phyloP scores from a whole-genome alignment of 2,113 vertebrate genomes.

The Pseudopodoces humilis region DNA sequence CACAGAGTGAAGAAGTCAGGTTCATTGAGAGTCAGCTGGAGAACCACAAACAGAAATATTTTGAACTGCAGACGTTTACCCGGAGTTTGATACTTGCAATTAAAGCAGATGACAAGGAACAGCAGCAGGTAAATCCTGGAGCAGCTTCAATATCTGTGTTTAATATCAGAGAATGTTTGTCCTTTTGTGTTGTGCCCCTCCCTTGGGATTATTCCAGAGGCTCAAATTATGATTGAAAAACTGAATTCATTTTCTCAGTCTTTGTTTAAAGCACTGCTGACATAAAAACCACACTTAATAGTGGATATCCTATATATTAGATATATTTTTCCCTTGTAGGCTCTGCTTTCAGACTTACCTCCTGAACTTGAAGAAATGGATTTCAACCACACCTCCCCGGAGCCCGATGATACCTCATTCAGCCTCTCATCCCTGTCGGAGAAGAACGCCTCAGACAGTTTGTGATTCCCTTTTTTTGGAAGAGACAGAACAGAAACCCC shows the following conservation, averaged over 20 bases:
- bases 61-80: conserved; percentile 89
- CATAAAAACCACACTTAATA: neutral
- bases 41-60: conserved; percentile 92
- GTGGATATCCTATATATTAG: neutral
- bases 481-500: neutral
- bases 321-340: conserved; percentile 71
- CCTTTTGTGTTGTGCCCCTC: neutral
- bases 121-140: conserved; percentile 84
- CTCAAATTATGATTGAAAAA: neutral
- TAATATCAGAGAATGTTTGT: neutral
- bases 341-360: conserved; percentile 94
- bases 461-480: conserved; percentile 65
- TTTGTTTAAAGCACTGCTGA: neutral
- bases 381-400: conserved; percentile 75
- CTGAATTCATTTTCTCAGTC: neutral
- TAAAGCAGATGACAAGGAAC: conserved; percentile 88
- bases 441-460: conserved; percentile 79
- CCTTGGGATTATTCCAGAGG: neutral
- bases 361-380: conserved; percentile 91
- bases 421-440: conserved; percentile 91
- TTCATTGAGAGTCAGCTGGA: conserved; percentile 92
- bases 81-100: conserved; percentile 88
- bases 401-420: conserved; percentile 80
- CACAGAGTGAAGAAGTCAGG: conserved; percentile 93
- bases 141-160: neutral